Base-by-base conservation (phyloP, 1,140 invertebrate genomes). In the Trichomalopsis sarcophagae region DNA sequence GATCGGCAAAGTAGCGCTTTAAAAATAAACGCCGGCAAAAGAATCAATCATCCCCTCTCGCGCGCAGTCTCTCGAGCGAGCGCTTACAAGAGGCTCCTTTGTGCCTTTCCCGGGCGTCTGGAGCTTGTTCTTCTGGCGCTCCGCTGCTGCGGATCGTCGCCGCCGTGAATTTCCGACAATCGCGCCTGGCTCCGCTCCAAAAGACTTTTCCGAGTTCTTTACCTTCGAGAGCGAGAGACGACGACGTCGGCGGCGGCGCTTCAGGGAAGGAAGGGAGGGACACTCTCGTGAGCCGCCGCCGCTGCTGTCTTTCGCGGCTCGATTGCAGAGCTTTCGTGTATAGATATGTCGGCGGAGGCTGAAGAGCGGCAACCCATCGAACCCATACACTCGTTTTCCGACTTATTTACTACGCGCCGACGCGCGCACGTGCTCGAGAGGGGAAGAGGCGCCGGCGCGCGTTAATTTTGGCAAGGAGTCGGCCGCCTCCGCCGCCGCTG, bases 151-250 rank as follows among this genome's bases (percentile, higher is more conserved):
- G 47, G 36, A 47, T 27, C 21, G 44, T 33, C 21, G 78, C 66
- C 86, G n/a, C 84, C 84, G 85, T 88, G 87, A 88, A 89, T 89
- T 88, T 84, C 83, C 86, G 87, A 88, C 88, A 88, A 89, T 89
- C 87, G 87, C 82, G 81, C 86, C 86, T 89, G 88, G 88, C 88
- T 87, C 81, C 81, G 79, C 55, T 88, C 88, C 88, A 89, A 89
- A 87, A 87, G 85, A 88, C 82, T 88, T 88, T 88, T 86, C 76
- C 27, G 82, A 84, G n/a, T 84, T 84, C 66, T 84, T 73, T 74
- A 81, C 79, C 79, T 44, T 14, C 44, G 27, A 13, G 17, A 17
- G 27, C 27, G 27, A 27, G 27, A 27, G 27, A 27, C 27, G 27
- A n/a, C 9, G 23, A 13, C 3, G 9, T 71, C 47, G 76, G 14